phyloP scores from a whole-genome alignment of 2,888 invertebrate genomes.

The Drosophila seclusa region DNA sequence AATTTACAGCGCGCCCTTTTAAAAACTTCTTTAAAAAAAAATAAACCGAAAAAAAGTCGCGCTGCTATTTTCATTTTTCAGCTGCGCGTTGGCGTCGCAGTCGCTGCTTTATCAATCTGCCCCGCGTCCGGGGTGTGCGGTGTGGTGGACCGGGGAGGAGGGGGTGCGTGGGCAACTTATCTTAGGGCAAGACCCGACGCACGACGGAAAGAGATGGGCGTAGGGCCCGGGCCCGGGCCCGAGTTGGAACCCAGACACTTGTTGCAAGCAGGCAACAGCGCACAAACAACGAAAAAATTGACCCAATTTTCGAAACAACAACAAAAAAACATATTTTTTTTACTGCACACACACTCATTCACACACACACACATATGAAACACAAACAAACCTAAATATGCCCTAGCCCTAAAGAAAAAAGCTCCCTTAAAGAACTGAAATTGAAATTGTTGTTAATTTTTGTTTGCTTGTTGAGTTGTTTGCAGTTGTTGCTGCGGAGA shows the following conservation, averaged over 20 bases:
- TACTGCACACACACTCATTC: slow-evolving; percentile 46
- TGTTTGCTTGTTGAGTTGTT: slow-evolving; percentile 75
- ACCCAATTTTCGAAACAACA: slow-evolving; percentile 53
- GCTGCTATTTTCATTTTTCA: slow-evolving; percentile 65
- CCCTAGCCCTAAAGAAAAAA: slow-evolving; percentile 61
- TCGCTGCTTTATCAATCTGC: slow-evolving; percentile 67
- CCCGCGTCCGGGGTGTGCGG: not conserved
- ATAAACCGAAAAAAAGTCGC: slow-evolving; percentile 27
- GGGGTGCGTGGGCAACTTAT: slow-evolving; percentile 57
- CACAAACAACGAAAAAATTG: slow-evolving; percentile 55
- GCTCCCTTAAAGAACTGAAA: slow-evolving; percentile 72
- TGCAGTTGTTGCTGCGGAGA: slow-evolving; percentile 41
- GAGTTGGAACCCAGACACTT: slow-evolving; percentile 64
- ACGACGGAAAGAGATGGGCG: slow-evolving; percentile 61
- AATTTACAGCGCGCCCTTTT: slow-evolving; percentile 76
- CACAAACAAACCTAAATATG: slow-evolving; percentile 74
- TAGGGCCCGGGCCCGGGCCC: slow-evolving; percentile 34
- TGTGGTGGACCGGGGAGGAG: not conserved
- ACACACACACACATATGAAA: slow-evolving; percentile 6
- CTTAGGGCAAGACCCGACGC: slow-evolving; percentile 73
- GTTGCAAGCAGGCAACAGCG: slow-evolving; percentile 65
- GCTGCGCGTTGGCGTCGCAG: slow-evolving; percentile 53
- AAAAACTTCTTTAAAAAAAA: slow-evolving; percentile 54
- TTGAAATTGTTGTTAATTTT: slow-evolving; percentile 76
- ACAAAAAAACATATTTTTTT: slow-evolving; percentile 47